Evolutionary conservation across 2,113 vertebrate genomes (phyloP).

Genomic region (Acanthisitta chloris): DNA sequence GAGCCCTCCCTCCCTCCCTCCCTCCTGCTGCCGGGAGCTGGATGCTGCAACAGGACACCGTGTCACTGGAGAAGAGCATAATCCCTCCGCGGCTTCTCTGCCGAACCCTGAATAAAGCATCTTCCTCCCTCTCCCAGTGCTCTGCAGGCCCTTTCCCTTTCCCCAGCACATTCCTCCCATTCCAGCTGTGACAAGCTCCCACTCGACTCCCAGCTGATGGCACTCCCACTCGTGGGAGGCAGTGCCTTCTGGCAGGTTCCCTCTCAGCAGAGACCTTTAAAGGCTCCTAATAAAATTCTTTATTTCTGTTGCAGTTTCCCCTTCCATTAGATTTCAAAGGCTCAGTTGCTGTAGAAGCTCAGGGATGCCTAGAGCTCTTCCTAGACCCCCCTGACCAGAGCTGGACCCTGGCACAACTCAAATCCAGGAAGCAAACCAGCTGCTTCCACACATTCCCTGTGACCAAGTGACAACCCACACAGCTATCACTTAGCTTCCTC

Average conservation of each 20-base stretch:
- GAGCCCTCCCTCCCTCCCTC: background rate
- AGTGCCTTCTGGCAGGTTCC: background rate
- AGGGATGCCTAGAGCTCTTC: background rate
- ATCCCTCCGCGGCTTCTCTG: background rate
- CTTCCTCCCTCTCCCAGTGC: background rate
- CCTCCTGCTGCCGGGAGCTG: background rate
- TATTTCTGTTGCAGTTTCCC: background rate
- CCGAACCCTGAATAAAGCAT: background rate
- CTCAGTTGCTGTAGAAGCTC: background rate
- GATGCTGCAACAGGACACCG: slow-evolving; percentile 58
- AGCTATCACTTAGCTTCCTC: background rate
- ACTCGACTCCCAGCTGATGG: background rate
- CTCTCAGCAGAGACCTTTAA: background rate
- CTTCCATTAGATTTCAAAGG: background rate
- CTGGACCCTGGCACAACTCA: background rate
- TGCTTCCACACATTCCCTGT: background rate
- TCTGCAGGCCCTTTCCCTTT: background rate
- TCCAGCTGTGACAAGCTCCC: slow-evolving; percentile 13
- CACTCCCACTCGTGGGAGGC: background rate
- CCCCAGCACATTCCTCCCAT: slow-evolving; percentile 3
- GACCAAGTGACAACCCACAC: background rate
- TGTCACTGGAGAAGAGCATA: slow-evolving; percentile 12
- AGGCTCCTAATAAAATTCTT: background rate
- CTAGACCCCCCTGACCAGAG: background rate
- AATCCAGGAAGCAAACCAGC: background rate